Evolutionary conservation across 2,797 vertebrate species (phyloP), one percentile per base, ranked within the genome.

Genomic region (Myoxocephalus aenaeus): DNA sequence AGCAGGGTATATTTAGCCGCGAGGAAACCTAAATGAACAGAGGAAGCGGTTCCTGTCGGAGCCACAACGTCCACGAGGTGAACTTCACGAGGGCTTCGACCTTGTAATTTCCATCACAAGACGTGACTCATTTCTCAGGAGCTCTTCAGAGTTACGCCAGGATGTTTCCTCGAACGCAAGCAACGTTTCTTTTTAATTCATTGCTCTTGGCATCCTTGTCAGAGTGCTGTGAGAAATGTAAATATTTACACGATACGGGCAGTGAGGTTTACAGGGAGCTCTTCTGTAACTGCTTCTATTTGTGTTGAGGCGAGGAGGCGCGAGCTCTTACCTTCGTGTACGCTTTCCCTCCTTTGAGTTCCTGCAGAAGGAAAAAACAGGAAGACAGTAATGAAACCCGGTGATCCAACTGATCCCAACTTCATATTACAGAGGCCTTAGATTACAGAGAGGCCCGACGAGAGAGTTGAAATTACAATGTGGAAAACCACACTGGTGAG

Each of bases 301-400:
- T 5, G 32, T 32, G 32, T 32, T 32, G 32, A 32, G 40, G 54
- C 25, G 79, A 70, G 46, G 67, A 77, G 70, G 67, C 72, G 9
- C 65, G 0, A 13, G 58, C 73, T 85, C 97, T 96, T 96, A 99
- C 98, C 97, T 99, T 99, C 72, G 96, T 96, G 84, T 95, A 99
- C 0, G 97, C 90, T 93, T 99, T 99, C 90, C 98, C 98, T 83
- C 98, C 98, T 95, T 99, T 99, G 87, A 98, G 96, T 93, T 99
- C 98, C 98, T 99, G 92, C 85, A 93, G 92, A 38, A 79, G 80
- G 6, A 42, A 18, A 90, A 94, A 96, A 94, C 90, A 95, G 86
- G 92, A 96, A 92, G 77, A 89, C 81, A 65, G 53, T 20, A 51
- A 79, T 92, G 74, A 92, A 86, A 50, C 64, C 54, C 22, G 13